These are phyloP conservation scores for Sycobia sp. DNA, from an alignment of 1,140 invertebrate genomes.

Conservation along the genomic window DNA sequence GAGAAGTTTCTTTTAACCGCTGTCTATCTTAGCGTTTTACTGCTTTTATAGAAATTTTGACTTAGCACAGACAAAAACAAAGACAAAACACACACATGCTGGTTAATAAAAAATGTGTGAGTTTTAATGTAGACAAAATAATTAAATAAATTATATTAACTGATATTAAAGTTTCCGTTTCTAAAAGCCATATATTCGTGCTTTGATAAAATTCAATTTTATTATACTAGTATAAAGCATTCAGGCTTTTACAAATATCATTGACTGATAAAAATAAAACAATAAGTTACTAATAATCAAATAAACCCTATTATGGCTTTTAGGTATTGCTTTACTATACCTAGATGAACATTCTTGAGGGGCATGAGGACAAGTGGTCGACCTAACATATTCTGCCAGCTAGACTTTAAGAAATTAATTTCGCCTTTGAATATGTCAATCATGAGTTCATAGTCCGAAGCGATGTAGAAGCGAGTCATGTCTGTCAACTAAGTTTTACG, in stretches of 20 bases:
- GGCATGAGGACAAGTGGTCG: slow-evolving; percentile 88
- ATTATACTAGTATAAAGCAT: too few species aligned
- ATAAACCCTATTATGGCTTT: slow-evolving; percentile 35
- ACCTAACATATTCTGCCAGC: slow-evolving; percentile 93
- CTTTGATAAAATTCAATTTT: too few species aligned
- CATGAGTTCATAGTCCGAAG: slow-evolving; percentile 94
- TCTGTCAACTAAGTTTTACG: slow-evolving; percentile 85
- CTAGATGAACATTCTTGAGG: slow-evolving; percentile 89
- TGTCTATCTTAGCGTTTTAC: neutral
- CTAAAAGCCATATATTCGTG: slow-evolving; percentile 2
- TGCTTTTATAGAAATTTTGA: slow-evolving; percentile 1
- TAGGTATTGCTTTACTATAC: slow-evolving; percentile 66
- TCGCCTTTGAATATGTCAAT: slow-evolving; percentile 96
- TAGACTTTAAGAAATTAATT: slow-evolving; percentile 94
- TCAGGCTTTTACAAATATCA: neutral
- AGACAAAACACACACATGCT: slow-evolving; percentile 23
- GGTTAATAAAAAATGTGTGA: slow-evolving; percentile 19
- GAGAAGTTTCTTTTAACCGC: neutral
- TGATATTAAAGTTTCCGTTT: neutral
- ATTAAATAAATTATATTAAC: too few species aligned
- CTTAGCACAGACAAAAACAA: neutral
- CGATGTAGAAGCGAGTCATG: slow-evolving; percentile 94
- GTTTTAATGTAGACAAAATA: neutral
- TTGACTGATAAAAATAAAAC: neutral
- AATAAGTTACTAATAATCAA: neutral